Evolutionary conservation across 1,140 invertebrate genomes (phyloP).

Genomic region (Caenorhabditis inopinata): DNA sequence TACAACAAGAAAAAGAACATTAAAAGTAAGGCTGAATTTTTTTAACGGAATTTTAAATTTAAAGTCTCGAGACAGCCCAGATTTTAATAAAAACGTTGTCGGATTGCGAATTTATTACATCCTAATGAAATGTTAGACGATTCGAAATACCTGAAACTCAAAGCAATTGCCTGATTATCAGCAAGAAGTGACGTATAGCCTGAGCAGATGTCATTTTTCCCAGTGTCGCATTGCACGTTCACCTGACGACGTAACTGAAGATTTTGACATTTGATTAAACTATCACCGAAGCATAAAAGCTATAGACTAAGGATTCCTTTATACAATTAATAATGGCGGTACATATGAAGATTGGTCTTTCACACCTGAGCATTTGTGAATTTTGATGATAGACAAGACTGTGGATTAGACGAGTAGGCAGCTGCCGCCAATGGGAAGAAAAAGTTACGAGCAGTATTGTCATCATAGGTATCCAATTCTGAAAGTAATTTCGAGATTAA

Average conservation of each 20-base stretch:
- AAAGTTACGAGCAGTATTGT: conserved; percentile 44
- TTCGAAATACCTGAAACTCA: conserved; percentile 42
- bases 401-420: conserved; percentile 50
- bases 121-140: no score
- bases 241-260: conserved; percentile 44
- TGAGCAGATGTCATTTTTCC: conserved; percentile 50
- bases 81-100: no score
- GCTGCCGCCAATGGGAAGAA: conserved; percentile 54
- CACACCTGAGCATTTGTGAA: conserved; percentile 51
- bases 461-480: conserved; percentile 41
- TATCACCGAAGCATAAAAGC: no score
- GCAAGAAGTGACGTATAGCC: conserved; percentile 51
- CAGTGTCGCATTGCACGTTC: conserved; percentile 45
- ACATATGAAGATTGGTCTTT: no score
- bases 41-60: no score
- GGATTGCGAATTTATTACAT: no score
- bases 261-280: no score
- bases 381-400: conserved; percentile 41
- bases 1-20: no score
- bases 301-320: no score
- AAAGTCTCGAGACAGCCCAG: not conserved
- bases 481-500: no score
- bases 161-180: conserved; percentile 48
- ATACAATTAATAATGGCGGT: no score
- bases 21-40: no score